A percentile compares a stretch with the other conserved stretches of the same genome.
phyloP scores from a whole-genome alignment of 2,797 vertebrate species.

The Clarias laeviceps region DNA sequence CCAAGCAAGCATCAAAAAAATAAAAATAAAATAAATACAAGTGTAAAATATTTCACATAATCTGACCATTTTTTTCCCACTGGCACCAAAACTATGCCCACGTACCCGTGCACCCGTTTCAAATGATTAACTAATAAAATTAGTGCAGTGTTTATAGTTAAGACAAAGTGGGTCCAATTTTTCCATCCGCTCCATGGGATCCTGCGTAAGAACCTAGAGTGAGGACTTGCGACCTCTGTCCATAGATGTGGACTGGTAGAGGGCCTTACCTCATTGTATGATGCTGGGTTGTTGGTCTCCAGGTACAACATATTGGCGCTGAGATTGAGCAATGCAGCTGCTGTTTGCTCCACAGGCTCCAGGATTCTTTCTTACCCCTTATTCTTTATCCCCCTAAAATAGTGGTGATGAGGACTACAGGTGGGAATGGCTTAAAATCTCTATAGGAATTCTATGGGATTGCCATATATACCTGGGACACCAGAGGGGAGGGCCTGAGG shows the following conservation, averaged over 20 bases:
- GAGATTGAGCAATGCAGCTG: slow-evolving; percentile 94
- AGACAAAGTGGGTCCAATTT: slow-evolving; percentile 9
- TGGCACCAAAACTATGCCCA: neutral
- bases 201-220: slow-evolving; percentile 32
- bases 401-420: slow-evolving; percentile 67
- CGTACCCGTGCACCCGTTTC: neutral
- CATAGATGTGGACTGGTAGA: slow-evolving; percentile 12
- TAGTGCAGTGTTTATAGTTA: neutral
- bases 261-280: slow-evolving; percentile 96
- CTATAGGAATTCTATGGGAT: slow-evolving; percentile 85
- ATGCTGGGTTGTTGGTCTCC: slow-evolving; percentile 92
- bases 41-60: neutral
- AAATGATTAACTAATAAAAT: neutral
- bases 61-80: neutral
- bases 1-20: neutral
- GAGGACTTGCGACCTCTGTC: neutral
- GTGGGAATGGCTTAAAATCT: slow-evolving; percentile 77
- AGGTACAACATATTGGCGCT: slow-evolving; percentile 99
- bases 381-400: slow-evolving; percentile 78
- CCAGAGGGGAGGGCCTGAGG: slow-evolving; percentile 84
- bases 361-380: slow-evolving; percentile 89
- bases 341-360: slow-evolving; percentile 97
- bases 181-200: slow-evolving; percentile 38
- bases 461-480: slow-evolving; percentile 89
- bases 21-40: neutral